A percentile compares a stretch with the other conserved stretches of the same genome.
These are phyloP conservation scores for Crax fasciolata DNA, from an alignment of 2,797 vertebrate species.

Conservation along the genomic window DNA sequence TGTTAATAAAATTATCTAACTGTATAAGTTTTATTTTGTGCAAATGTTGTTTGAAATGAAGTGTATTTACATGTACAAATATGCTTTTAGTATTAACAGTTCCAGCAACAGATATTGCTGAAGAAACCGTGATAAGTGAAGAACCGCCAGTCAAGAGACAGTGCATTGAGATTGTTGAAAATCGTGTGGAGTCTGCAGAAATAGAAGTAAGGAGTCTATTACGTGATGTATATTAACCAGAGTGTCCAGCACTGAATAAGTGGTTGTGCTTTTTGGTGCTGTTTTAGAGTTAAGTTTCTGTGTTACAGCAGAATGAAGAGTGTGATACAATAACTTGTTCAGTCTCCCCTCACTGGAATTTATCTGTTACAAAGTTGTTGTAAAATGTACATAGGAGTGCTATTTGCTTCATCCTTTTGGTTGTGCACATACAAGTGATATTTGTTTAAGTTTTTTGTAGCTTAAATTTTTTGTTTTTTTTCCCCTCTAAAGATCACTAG, in stretches of 20 bases:
- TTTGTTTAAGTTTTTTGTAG: background rate
- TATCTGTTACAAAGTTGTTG: conserved; percentile 49
- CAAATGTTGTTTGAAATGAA: background rate
- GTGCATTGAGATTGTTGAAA: conserved; percentile 89
- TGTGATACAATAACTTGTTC: conserved; percentile 48
- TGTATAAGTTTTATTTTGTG: background rate
- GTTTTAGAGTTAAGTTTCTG: conserved; percentile 55
- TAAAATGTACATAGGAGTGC: background rate
- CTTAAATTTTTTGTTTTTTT: background rate
- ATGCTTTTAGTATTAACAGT: conserved; percentile 87
- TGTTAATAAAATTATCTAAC: background rate
- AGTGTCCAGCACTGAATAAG: conserved; percentile 65
- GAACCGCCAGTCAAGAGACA: conserved; percentile 88
- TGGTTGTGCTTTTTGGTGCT: conserved; percentile 1
- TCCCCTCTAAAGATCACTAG: background rate
- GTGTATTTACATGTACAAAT: background rate
- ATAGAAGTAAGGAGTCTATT: conserved; percentile 87
- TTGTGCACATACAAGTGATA: background rate
- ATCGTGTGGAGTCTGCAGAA: conserved; percentile 86
- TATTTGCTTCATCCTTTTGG: conserved; percentile 38
- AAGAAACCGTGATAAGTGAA: conserved; percentile 91
- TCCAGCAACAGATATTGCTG: conserved; percentile 91
- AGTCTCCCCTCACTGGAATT: conserved; percentile 62
- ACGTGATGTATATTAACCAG: conserved; percentile 75
- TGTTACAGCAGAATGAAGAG: conserved; percentile 63